phyloP scores from a whole-genome alignment of 2,888 invertebrate species.

The Chrysolina americana region DNA sequence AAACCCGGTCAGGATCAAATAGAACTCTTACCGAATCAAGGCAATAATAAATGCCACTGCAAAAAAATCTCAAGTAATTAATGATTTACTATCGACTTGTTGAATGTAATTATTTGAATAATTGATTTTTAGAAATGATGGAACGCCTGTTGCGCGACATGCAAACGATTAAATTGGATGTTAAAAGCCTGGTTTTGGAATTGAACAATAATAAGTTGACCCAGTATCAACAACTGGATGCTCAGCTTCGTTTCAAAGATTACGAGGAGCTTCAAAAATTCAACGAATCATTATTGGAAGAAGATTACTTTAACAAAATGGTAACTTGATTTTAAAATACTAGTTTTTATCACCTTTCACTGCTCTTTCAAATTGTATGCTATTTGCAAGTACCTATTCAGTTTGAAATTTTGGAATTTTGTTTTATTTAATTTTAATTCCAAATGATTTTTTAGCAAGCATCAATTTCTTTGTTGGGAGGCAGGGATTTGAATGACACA shows the following conservation, averaged over 20 bases:
- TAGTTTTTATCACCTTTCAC: constrained; percentile 19
- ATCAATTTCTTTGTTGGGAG: constrained; percentile 7
- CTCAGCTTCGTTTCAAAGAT: constrained; percentile 16
- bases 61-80: no score
- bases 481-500: background rate
- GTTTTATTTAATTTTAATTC: no score
- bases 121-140: constrained; percentile 27
- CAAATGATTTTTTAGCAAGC: no score
- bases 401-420: constrained; percentile 19
- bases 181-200: constrained; percentile 19
- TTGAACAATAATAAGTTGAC: constrained; percentile 19
- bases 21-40: constrained; percentile 23
- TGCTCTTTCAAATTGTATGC: constrained; percentile 27
- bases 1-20: constrained; percentile 29
- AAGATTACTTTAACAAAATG: constrained; percentile 29
- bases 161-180: constrained; percentile 21
- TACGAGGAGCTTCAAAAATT: constrained; percentile 18
- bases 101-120: constrained; percentile 25
- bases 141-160: constrained; percentile 28
- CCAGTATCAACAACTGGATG: constrained; percentile 19
- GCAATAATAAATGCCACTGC: constrained; percentile 16
- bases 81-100: constrained; percentile 11
- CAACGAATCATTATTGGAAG: constrained; percentile 13
- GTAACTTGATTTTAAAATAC: constrained; percentile 24
- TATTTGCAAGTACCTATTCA: constrained; percentile 27